Base-by-base conservation (phyloP, 2,113 vertebrate genomes). In the Notothenia rossii region DNA sequence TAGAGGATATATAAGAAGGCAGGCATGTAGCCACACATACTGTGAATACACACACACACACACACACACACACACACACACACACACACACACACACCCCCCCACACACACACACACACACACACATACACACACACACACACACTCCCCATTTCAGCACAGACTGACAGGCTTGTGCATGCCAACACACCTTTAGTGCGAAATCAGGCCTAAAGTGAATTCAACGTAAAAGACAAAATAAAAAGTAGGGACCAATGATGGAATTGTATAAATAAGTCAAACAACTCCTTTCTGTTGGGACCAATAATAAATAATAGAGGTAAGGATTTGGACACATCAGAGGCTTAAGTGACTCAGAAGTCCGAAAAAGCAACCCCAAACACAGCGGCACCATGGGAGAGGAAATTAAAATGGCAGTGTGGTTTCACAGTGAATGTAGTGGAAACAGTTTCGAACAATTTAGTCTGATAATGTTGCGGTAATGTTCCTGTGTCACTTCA, bases 371-470 rank as follows among this genome's bases (percentile, higher is more conserved):
- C 71, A 78, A 33, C 48, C 2, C 10, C 33, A n/a, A 75, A 67
- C 55, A 49, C 50, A 67, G 20, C n/a, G 63, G 68, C 72, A 66
- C 14, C 29, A 62, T 56, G 64, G 29, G 63, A 88, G 72, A 87
- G 88, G 86, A 86, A 91, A 75, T 76, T 65, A 62, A 79, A 83
- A 77, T 66, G 58, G 33, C 66, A 61, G 60, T 49, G 82, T 84
- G 65, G 80, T 72, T 66, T 7, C 60, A 69, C 70, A 73, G 58
- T 72, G 76, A 83, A 77, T 58, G 55, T 75, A 81, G 84, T 86
- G 86, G 77, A 86, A 89, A 88, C 56, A 82, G 75, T n/a, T n/a
- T n/a, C n/a, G n/a, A n/a, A n/a, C n/a, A n/a, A 46, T 60, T 66
- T 46, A 67, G 58, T 66, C 10, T 59, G 66, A 68, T 46, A 55